These are phyloP conservation scores for Oligia strigilis DNA, from an alignment of 2,888 invertebrate genomes.

Conservation along the genomic window DNA sequence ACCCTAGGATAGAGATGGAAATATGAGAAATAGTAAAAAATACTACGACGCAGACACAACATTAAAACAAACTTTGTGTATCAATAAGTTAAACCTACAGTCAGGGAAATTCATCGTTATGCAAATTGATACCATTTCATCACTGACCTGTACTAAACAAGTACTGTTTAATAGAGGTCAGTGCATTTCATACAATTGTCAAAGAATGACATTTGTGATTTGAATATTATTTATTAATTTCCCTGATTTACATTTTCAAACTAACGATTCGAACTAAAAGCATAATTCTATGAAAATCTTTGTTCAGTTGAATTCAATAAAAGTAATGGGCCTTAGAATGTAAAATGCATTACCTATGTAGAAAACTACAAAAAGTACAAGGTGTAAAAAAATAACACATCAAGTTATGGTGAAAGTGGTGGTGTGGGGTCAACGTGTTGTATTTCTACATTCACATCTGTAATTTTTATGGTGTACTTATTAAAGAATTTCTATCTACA, in stretches of 20 bases:
- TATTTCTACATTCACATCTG: too few relatives aligned
- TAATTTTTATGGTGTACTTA: too few relatives aligned
- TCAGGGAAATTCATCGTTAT: background rate
- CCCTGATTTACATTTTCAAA: background rate
- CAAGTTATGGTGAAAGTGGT: too few relatives aligned
- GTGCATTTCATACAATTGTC: background rate
- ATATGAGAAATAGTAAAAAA: background rate
- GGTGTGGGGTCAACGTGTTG: too few relatives aligned
- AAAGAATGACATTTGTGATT: background rate
- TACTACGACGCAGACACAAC: background rate
- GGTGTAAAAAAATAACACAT: too few relatives aligned
- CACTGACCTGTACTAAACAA: too few relatives aligned
- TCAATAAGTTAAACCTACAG: background rate
- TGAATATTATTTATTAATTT: background rate
- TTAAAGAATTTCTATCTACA: too few relatives aligned
- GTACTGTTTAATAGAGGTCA: too few relatives aligned
- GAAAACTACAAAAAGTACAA: background rate
- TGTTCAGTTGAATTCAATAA: background rate
- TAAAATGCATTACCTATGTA: background rate
- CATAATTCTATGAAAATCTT: background rate
- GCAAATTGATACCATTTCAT: background rate
- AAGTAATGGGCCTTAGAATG: background rate
- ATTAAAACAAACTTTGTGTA: background rate
- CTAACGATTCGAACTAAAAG: background rate
- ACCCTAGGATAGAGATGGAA: constrained; percentile 74